These are phyloP conservation scores for Cephus sareptanus DNA, from an alignment of 2,888 invertebrate species.

Conservation along the genomic window DNA sequence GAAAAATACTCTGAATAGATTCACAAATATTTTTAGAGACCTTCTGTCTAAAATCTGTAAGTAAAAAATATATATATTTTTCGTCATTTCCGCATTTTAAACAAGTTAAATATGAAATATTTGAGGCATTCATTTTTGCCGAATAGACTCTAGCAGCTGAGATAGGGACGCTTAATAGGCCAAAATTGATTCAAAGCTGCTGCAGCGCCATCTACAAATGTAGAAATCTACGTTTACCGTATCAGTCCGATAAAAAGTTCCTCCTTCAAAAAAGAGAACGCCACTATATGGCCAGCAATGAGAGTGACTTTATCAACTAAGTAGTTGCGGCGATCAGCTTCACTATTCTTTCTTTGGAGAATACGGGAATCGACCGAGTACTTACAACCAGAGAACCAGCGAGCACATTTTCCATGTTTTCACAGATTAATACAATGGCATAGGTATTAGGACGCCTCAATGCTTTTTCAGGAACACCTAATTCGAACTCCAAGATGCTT, in stretches of 20 bases:
- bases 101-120: neutral
- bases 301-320: neutral
- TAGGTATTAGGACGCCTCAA: neutral
- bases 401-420: neutral
- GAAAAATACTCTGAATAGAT: neutral
- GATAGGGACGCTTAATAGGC: neutral
- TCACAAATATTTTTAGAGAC: neutral
- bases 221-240: neutral
- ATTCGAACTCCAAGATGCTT: neutral
- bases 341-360: neutral
- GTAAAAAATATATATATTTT: neutral
- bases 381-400: neutral
- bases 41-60: neutral
- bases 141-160: neutral
- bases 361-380: neutral
- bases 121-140: neutral
- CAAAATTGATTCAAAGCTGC: neutral
- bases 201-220: neutral
- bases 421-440: neutral
- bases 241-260: neutral
- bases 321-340: neutral
- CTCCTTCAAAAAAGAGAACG: neutral
- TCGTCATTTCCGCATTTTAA: neutral
- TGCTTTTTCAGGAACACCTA: neutral
- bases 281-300: neutral